Conservation (phyloP, 2,888 invertebrate genomes). For the Gryllus longicercus region DNA sequence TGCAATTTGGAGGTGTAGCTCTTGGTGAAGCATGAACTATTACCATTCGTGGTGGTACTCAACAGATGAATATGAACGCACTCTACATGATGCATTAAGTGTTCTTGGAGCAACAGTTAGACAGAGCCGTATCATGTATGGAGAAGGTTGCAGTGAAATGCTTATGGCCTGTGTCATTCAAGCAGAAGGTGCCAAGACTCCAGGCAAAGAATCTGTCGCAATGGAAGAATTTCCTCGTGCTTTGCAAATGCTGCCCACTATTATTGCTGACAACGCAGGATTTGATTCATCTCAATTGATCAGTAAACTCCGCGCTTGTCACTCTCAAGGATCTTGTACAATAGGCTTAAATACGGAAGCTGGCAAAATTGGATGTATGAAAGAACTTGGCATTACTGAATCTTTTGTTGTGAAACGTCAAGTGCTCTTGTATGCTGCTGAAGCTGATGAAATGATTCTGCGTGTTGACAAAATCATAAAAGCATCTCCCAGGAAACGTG, state of each 20-base stretch:
- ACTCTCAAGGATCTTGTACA: constrained; percentile 74
- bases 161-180: constrained; percentile 93
- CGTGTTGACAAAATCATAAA: constrained; percentile 95
- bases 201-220: constrained; percentile 98
- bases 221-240: constrained; percentile 94
- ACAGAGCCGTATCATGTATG: constrained; percentile 86
- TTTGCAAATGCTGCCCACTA: constrained; percentile 83
- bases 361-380: constrained; percentile 88
- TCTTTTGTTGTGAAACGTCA: constrained; percentile 95
- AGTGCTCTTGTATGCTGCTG: constrained; percentile 88
- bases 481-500: constrained; percentile 82
- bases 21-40: constrained; percentile 96
- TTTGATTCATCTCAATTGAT: too few species aligned
- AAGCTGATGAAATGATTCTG: constrained; percentile 99
- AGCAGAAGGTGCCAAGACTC: constrained; percentile 75
- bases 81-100: constrained; percentile 96
- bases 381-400: constrained; percentile 87
- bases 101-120: constrained; percentile 93
- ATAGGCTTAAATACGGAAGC: constrained; percentile 85
- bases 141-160: constrained; percentile 94
- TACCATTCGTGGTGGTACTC: constrained; percentile 94
- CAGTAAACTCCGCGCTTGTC: constrained; percentile 88
- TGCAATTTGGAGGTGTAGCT: constrained; percentile 88
- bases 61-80: constrained; percentile 98
- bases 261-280: constrained; percentile 98